Base-by-base conservation (phyloP, 2,888 invertebrate species). In the Aleiodes leptofemur region DNA sequence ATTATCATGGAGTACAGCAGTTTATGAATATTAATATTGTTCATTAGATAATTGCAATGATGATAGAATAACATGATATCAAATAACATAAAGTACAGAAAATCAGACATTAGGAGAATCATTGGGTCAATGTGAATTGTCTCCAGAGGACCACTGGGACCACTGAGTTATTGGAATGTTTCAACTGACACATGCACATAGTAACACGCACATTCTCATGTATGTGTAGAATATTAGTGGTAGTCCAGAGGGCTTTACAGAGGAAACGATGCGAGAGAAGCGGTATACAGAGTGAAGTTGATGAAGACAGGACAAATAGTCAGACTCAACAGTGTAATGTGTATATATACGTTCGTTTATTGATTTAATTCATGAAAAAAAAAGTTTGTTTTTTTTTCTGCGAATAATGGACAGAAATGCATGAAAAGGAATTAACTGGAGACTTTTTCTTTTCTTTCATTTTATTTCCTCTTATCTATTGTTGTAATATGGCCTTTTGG, bases 81-180 rank as follows among this genome's bases (percentile, higher is more conserved):
- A 70, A 23, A 59, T 69, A 31, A 68, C 38, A n/a, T n/a, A 34
- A 29, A 56, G 48, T 34, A 14, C 4, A 68, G 31, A 59, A 38
- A 4, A 71, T 34, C 23, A 23, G 50, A 73, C 71, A 70, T 76
- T 7, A 77, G 11, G 78, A 82, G 79, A 79, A 78, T 80, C 78
- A 76, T 74, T 74, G 79, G 77, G 74, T 79, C 81, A 82, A 79
- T 77, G 68, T 56, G 72, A 53, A 82, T 78, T 82, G 76, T 74
- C 77, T 64, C 59, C 69, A 53, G 31, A 61, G 53, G 43, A 14
- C 9, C 31, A 43, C 3, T 55, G 70, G 69, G 53, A 53, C 0
- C n/a, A 53, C 53, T 48, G 66, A 29, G 56, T 64, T 43, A 50
- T 14, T 55, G 51, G 29, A 34, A 11, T 38, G 69, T 61, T 66